Conservation (phyloP, 2,888 invertebrate genomes). For the Helleia helle region DNA sequence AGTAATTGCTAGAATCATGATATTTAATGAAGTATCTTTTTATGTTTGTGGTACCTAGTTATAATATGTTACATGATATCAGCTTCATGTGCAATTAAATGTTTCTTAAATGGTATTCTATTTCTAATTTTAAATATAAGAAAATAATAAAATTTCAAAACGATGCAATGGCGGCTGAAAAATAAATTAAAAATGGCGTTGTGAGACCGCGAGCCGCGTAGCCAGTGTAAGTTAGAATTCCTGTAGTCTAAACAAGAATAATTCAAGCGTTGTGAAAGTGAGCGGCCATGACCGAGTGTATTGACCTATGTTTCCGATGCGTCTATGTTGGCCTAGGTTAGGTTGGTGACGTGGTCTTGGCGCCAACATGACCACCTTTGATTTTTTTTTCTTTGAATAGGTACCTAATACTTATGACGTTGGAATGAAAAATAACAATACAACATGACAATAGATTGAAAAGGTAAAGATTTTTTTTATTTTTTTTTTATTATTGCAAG, state of each 20-base stretch:
- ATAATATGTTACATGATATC: no score
- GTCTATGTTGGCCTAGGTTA: slow-evolving; percentile 66
- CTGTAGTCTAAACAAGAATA: slow-evolving; percentile 46
- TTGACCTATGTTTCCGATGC: slow-evolving; percentile 55
- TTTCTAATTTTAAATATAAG: background rate
- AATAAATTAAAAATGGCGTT: slow-evolving; percentile 4
- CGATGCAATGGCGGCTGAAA: no score
- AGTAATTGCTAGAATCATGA: no score
- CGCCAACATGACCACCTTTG: slow-evolving; percentile 12
- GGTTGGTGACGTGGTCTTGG: slow-evolving; percentile 43
- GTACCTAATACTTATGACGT: no score
- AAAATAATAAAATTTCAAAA: no score
- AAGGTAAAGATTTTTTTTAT: no score
- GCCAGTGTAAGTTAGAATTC: slow-evolving; percentile 44
- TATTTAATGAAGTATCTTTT: no score
- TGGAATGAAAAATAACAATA: no score
- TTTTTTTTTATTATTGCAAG: no score
- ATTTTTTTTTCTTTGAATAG: background rate
- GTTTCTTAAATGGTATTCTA: background rate
- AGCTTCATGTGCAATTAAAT: no score
- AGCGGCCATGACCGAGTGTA: slow-evolving; percentile 64
- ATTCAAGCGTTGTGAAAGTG: slow-evolving; percentile 46
- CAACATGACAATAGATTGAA: no score
- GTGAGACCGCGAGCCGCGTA: slow-evolving; percentile 11
- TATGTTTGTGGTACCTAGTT: no score